phyloP scores from a whole-genome alignment of 53 echinoderm and acorn worm genomes.

The Pentamera pediparva region DNA sequence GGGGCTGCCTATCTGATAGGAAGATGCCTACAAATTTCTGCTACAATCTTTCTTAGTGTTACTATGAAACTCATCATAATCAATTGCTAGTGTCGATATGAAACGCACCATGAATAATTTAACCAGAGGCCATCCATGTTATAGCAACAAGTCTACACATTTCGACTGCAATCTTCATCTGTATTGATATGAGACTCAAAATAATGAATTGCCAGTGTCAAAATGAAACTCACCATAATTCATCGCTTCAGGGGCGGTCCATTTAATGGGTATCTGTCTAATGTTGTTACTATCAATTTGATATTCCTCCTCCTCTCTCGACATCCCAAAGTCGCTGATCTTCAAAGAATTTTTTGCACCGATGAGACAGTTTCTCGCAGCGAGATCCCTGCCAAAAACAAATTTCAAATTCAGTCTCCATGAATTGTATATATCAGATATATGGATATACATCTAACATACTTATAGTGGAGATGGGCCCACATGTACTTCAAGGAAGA shows the following conservation, averaged over 20 bases:
- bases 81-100: too few species aligned
- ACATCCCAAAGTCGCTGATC: constrained; percentile 99
- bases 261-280: constrained; percentile 98
- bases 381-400: constrained; percentile 69
- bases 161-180: too few species aligned
- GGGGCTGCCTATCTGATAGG: not conserved
- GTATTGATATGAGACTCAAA: not conserved
- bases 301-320: constrained; percentile 90
- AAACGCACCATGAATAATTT: too few species aligned
- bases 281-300: constrained; percentile 84
- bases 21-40: not conserved
- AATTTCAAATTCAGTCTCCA: not conserved
- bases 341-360: constrained; percentile 80
- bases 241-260: constrained; percentile 99
- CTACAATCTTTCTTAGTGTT: too few species aligned
- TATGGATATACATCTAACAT: not conserved
- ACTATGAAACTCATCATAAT: not conserved
- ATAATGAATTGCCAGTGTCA: too few species aligned
- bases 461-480: not conserved
- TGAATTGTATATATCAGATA: not conserved
- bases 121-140: too few species aligned
- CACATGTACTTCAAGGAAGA: not conserved
- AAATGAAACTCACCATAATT: constrained; percentile 88
- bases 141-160: too few species aligned
- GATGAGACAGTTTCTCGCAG: constrained; percentile 93